phyloP scores from a whole-genome alignment of 2,888 invertebrate genomes.

The Seira musarum region DNA sequence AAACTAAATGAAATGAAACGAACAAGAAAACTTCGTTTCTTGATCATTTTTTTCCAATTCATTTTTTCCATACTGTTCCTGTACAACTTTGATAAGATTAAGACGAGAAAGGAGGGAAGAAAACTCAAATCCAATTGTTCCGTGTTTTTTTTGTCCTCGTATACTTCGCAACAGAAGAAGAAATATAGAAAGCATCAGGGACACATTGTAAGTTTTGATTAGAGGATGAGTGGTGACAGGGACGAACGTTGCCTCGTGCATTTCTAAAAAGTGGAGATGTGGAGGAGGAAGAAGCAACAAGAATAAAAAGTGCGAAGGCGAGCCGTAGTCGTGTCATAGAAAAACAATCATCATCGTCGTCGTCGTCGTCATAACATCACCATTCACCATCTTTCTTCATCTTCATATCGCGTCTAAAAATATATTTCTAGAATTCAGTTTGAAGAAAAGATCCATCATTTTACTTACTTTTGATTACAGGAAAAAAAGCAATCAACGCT shows the following conservation, averaged over 20 bases:
- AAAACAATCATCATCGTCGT: neutral
- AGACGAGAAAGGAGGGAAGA: slow-evolving; percentile 20
- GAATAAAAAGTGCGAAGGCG: slow-evolving; percentile 19
- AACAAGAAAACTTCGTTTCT: neutral
- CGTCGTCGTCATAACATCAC: neutral
- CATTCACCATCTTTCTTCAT: neutral
- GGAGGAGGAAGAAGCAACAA: slow-evolving; percentile 12
- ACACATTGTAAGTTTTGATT: slow-evolving; percentile 59
- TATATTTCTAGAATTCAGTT: no score
- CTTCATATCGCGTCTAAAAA: neutral
- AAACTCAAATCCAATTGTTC: slow-evolving; percentile 51
- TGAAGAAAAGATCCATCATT: neutral
- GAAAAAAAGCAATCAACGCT: slow-evolving; percentile 15
- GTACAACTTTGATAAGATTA: slow-evolving; percentile 39
- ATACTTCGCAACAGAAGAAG: slow-evolving; percentile 10
- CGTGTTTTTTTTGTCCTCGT: neutral
- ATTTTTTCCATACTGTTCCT: neutral
- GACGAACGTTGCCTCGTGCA: slow-evolving; percentile 37
- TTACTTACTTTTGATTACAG: neutral
- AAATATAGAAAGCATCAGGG: slow-evolving; percentile 36
- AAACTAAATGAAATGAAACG: neutral
- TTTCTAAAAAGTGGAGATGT: slow-evolving; percentile 30
- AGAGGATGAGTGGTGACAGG: slow-evolving; percentile 51
- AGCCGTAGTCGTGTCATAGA: slow-evolving; percentile 8
- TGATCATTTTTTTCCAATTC: neutral